Percentiles rank a stretch among this genome's conserved stretches.
These are phyloP conservation scores for Hipparchia semele DNA, from an alignment of 2,888 invertebrate genomes.

Conservation along the genomic window DNA sequence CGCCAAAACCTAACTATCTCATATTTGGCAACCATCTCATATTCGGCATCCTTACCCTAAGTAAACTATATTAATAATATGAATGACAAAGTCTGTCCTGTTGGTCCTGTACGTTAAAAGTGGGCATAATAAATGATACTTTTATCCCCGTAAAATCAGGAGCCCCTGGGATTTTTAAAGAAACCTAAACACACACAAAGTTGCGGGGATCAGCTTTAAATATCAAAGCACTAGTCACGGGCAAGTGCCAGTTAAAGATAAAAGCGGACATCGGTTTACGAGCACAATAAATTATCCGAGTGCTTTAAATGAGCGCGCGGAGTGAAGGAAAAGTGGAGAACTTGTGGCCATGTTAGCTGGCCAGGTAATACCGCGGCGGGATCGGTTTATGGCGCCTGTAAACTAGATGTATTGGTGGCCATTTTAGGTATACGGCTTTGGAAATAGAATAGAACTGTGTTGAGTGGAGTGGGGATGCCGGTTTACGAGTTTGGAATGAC, in stretches of 20 bases:
- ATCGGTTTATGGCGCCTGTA: conserved; percentile 45
- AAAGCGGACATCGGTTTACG: conserved; percentile 69
- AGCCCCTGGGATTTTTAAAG: no score
- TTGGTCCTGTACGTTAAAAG: no score
- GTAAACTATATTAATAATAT: no score
- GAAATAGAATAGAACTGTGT: conserved; percentile 31
- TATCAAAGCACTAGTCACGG: conserved; percentile 6
- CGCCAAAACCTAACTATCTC: no score
- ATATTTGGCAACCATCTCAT: no score
- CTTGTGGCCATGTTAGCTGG: conserved; percentile 48
- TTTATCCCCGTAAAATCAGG: no score
- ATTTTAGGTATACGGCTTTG: conserved; percentile 21
- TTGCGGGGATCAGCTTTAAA: background rate
- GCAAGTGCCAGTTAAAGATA: conserved; percentile 44
- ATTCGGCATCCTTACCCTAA: no score
- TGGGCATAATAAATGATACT: no score
- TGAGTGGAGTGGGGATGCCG: background rate
- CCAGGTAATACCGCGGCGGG: conserved; percentile 58
- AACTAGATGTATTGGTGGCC: conserved; percentile 40
- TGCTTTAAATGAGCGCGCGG: conserved; percentile 47
- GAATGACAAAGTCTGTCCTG: no score
- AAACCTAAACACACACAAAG: no score
- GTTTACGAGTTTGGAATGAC: background rate
- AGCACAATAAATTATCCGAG: conserved; percentile 64
- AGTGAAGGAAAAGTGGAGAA: conserved; percentile 45